Evolutionary conservation across 2,888 invertebrate genomes (phyloP), one percentile per base, ranked within the genome.

Genomic region (Drosophila algonquin): DNA sequence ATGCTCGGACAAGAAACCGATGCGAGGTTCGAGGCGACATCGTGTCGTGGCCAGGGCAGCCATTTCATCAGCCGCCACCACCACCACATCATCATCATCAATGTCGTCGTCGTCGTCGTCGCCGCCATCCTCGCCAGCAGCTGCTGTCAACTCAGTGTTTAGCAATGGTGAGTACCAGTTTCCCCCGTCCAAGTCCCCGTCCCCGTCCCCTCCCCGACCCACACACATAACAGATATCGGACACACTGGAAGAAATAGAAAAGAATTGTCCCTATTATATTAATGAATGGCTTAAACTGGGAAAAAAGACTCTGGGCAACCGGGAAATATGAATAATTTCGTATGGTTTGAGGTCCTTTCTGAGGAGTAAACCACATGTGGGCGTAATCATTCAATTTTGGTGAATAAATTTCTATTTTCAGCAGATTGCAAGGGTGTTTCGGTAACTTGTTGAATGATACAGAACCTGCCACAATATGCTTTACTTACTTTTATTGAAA

Each of bases 1-100:
- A 77, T 92, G 92, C 68, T 89, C 90, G 24, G 90, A 90, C 57
- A 91, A 92, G 67, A 90, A 91, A 65, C 76, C 79, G 51, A 81
- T 90, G 71, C 81, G 89, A 54, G 79, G 80, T 55, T 44, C 68
- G 24, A 65, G 79, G 21, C 76, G 73, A 55, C 85, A 63, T 57
- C 61, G 60, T 68, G 74, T 74, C 62, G 79, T 77, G 71, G 54
- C 70, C 53, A 45, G 50, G 61, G 55, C 56, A 21, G 57, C 32
- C 56, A 59, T 59, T 56, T 53, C 60, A 45, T 60, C 63, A 47
- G 16, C 55, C 21, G 21, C 55, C 55, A 14, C 58, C 46, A 24
- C 75, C 21, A 16, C 56, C 8, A 2, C 58, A 46, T 21, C 51
- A 7, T 30, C 58, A 50, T 48, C 56, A 24, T 32, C 12, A 12